These are phyloP conservation scores for Piscicola geometra DNA, from an alignment of 2,888 invertebrate species.

Conservation along the genomic window DNA sequence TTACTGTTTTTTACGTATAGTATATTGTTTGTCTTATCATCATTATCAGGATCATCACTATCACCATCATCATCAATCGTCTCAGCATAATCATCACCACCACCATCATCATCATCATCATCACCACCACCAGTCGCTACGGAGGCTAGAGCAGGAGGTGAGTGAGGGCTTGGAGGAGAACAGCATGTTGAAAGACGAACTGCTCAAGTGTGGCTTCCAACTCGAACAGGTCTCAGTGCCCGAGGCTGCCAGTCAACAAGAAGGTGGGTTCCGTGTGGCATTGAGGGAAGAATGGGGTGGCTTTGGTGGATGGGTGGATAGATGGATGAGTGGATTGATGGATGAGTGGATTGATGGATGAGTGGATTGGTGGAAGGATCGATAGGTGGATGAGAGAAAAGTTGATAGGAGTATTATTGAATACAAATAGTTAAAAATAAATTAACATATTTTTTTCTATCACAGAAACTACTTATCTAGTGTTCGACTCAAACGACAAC, in stretches of 20 bases:
- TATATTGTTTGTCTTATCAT: no score
- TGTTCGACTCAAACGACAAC: neutral
- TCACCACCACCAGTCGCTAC: neutral
- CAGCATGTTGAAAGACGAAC: neutral
- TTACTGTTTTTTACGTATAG: no score
- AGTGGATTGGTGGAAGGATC: neutral
- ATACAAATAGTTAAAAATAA: neutral
- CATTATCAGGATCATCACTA: no score
- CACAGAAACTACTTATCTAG: neutral
- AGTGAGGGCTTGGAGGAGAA: neutral
- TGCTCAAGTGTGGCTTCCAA: constrained; percentile 13
- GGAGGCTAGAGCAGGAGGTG: neutral
- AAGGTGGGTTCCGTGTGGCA: no score
- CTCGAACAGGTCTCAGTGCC: neutral
- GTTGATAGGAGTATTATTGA: neutral
- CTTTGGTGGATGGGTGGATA: no score
- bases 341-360: neutral
- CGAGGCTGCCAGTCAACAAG: neutral
- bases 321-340: neutral
- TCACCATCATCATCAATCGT: no score
- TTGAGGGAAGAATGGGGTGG: no score
- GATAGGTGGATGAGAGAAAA: neutral
- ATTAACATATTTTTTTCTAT: neutral
- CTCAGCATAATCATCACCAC: no score
- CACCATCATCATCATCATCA: no score